Evolutionary conservation across 35 echinoderm and acorn worm genomes (phyloP), one percentile per base, ranked within the genome.

Genomic region (Patiria miniata): DNA sequence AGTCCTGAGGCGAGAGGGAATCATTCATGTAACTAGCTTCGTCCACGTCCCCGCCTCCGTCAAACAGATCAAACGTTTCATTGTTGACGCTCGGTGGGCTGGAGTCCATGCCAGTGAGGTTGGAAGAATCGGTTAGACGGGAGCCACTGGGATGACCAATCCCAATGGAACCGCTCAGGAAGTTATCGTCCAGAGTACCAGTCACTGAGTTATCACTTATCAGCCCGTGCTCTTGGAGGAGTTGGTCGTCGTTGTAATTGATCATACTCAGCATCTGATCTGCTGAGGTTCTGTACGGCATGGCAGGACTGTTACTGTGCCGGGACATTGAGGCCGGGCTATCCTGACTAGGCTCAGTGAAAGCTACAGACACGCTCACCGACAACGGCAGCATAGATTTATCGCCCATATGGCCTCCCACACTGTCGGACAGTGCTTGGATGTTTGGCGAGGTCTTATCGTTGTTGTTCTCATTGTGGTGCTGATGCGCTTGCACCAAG

Each of bases 231-330:
- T 88, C 93, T 29, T 89, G 88, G 40, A 95, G 84, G 5, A 91
- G 73, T 52, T 95, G 93, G 37, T 95, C 93, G 0, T 95, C 93
- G 80, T 82, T 91, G 50, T 95, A 95, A 39, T 95, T 91, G 68
- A 95, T 87, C 93, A 95, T 95, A 34, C 93, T 95, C 34, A 95
- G 81, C 80, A 91, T 95, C 51, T 95, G 93, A 81, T 95, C 93
- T 1, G 89, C 77, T 52, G 90, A 80, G 8, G 77, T 40, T 51
- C 79, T 58, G 17, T 78, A 44, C 23, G 84, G 93, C 22, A 95
- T 81, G 51, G 93, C 93, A 3, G 93, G 93, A 80, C 93, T 95
- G 47, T 87, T 95, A 56, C 93, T 95, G 68, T 95, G 90, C 40
- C 84, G 93, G 22, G 89, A 86, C 30, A 91, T 37, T 2, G 84